Conservation (phyloP, 2,113 vertebrate species). For the Amphiprion percula region DNA sequence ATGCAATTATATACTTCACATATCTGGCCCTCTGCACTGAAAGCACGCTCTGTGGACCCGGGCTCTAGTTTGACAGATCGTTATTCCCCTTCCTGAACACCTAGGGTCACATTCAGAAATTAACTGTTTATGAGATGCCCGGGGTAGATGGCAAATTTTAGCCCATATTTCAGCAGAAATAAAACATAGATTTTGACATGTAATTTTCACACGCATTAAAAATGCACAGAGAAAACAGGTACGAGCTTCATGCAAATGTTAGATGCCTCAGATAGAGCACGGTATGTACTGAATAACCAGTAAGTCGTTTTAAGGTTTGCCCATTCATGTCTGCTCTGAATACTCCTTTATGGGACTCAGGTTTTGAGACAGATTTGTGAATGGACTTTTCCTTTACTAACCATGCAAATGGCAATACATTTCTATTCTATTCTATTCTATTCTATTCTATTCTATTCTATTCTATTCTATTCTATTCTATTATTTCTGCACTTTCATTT, state of each 20-base stretch:
- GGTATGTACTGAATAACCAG: not conserved
- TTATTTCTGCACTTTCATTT: constrained; percentile 8
- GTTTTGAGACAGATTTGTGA: constrained; percentile 5
- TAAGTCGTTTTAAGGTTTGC: not conserved
- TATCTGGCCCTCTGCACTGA: constrained; percentile 71
- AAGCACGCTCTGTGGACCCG: constrained; percentile 76
- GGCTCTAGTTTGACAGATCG: constrained; percentile 77
- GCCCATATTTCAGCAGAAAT: constrained; percentile 37
- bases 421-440: too few relatives aligned
- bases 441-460: too few relatives aligned
- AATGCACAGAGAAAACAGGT: constrained; percentile 23
- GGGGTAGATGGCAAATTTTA: constrained; percentile 40
- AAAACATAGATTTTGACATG: constrained; percentile 45
- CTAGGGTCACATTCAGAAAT: constrained; percentile 67
- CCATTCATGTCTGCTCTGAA: constrained; percentile 39
- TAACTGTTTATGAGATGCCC: constrained; percentile 74
- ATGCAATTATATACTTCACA: constrained; percentile 82
- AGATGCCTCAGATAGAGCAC: not conserved
- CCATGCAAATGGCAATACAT: too few relatives aligned
- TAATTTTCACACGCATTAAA: constrained; percentile 34
- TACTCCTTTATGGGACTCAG: not conserved
- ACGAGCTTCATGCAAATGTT: not conserved
- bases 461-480: not conserved
- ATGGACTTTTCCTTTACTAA: constrained; percentile 1
- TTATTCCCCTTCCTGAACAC: constrained; percentile 80